Evolutionary conservation across 1,140 invertebrate species (phyloP).

Genomic region (Pectinophora gossypiella): DNA sequence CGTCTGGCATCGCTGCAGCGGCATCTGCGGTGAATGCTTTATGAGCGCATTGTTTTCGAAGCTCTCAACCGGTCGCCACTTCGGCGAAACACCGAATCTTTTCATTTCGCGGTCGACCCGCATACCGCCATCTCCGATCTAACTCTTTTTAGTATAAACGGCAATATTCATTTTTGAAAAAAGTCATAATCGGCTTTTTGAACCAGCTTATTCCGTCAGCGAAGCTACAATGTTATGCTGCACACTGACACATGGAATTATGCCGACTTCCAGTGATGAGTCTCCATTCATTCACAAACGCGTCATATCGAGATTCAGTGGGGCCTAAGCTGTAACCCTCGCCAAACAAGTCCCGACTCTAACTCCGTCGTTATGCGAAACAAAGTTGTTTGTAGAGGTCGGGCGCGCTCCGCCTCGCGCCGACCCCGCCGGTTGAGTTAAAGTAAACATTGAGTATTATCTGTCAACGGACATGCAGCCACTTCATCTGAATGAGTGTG

Average conservation of each 20-base stretch:
- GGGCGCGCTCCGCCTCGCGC: constrained; percentile 26
- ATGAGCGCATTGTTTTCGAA: constrained; percentile 63
- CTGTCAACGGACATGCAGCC: constrained; percentile 70
- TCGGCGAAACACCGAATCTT: constrained; percentile 41
- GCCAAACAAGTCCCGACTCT: constrained; percentile 47
- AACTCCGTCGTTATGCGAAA: constrained; percentile 29
- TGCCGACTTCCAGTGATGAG: constrained; percentile 64
- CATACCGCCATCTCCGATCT: constrained; percentile 41
- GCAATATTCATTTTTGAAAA: not conserved
- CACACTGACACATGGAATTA: constrained; percentile 45
- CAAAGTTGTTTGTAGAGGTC: constrained; percentile 26
- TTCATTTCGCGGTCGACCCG: constrained; percentile 65
- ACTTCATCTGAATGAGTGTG: constrained; percentile 33
- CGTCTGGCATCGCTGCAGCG: constrained; percentile 15
- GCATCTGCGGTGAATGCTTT: constrained; percentile 62
- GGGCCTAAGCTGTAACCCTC: constrained; percentile 37
- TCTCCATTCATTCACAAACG: constrained; percentile 71
- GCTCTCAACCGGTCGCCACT: constrained; percentile 32
- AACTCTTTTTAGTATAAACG: constrained; percentile 40
- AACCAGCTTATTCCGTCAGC: not conserved
- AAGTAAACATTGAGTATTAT: constrained; percentile 75
- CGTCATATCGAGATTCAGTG: constrained; percentile 37
- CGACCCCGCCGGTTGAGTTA: constrained; percentile 67
- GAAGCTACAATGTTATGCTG: constrained; percentile 13
- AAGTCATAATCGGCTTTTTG: not conserved